phyloP scores from a whole-genome alignment of 2,797 vertebrate genomes.

The Coregonus ussuriensis region DNA sequence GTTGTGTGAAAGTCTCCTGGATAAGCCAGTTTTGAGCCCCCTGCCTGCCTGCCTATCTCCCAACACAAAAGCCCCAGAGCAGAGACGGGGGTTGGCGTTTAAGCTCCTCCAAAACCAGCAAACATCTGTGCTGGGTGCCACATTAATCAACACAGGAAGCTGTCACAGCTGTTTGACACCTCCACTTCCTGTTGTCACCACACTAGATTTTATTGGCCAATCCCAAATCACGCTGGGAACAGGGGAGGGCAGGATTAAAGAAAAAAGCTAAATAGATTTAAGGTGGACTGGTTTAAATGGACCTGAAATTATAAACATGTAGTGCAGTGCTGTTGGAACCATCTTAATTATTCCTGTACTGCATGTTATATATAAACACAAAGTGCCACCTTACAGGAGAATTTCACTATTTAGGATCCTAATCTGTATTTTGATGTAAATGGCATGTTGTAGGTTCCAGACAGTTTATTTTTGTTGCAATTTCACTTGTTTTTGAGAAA shows the following conservation, averaged over 20 bases:
- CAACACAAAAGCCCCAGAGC: constrained; percentile 54
- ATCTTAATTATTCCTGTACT: neutral
- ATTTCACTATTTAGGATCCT: too few species aligned
- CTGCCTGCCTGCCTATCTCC: constrained; percentile 18
- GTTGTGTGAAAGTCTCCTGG: constrained; percentile 16
- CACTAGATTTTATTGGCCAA: neutral
- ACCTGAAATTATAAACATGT: neutral
- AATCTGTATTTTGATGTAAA: too few species aligned
- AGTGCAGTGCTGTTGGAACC: neutral
- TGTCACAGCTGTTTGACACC: constrained; percentile 46
- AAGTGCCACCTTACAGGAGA: neutral
- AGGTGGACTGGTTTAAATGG: neutral
- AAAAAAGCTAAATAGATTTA: neutral
- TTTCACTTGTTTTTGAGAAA: too few species aligned
- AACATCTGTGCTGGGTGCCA: constrained; percentile 67
- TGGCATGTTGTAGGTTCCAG: too few species aligned
- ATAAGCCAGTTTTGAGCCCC: constrained; percentile 35
- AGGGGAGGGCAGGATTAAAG: neutral
- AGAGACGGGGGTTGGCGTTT: constrained; percentile 57
- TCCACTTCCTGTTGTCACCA: constrained; percentile 50
- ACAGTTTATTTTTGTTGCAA: too few species aligned
- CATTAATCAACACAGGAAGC: constrained; percentile 64
- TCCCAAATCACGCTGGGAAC: neutral
- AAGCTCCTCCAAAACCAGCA: constrained; percentile 57
- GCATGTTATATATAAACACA: neutral